Conservation (phyloP, 2,113 vertebrate species). For the pig (Sus scrofa) region DNA sequence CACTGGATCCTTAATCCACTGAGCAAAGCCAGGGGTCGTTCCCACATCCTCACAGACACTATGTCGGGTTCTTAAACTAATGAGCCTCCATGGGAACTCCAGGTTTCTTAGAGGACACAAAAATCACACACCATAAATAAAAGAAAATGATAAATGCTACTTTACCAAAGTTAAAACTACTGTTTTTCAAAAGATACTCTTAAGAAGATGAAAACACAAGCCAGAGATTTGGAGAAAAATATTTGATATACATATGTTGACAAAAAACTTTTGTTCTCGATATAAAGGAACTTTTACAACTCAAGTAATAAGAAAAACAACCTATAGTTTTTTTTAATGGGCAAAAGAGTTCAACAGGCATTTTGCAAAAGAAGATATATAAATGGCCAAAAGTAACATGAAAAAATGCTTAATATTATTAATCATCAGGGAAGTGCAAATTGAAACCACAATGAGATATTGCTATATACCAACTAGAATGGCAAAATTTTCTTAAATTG, state of each 20-base stretch:
- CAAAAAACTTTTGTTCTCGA: not conserved
- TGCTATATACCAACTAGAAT: not conserved
- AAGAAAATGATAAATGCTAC: not conserved
- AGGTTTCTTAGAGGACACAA: not conserved
- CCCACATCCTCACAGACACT: too few species aligned
- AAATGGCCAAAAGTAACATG: conserved; percentile 25
- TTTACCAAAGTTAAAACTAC: not conserved
- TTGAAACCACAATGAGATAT: not conserved
- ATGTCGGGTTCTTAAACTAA: too few species aligned
- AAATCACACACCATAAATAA: not conserved
- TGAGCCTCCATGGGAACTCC: too few species aligned
- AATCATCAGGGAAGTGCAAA: not conserved
- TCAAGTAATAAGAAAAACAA: not conserved
- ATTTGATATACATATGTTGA: not conserved
- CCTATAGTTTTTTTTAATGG: not conserved
- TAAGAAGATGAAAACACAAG: not conserved
- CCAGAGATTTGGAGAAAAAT: not conserved
- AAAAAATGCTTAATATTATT: not conserved
- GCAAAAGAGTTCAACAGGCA: not conserved
- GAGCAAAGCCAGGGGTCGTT: too few species aligned
- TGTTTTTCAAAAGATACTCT: not conserved
- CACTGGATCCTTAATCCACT: too few species aligned
- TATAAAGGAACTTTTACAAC: not conserved
- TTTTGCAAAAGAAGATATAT: not conserved
- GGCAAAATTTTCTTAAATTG: not conserved